Base-by-base conservation (phyloP, 2,113 vertebrate genomes). In the Malurus cyaneus region DNA sequence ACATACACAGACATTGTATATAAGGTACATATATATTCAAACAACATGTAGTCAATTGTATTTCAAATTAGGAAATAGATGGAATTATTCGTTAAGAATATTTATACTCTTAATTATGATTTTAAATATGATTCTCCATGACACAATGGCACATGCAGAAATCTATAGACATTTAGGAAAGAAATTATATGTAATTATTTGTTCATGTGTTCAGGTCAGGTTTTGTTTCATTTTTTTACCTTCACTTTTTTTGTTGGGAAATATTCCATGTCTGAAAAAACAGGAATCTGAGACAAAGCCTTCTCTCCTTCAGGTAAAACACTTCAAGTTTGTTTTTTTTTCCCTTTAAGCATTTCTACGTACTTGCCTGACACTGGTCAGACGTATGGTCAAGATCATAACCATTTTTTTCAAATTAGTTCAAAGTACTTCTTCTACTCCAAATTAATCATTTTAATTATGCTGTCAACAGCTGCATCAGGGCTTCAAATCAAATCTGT, bases 381-480 rank as follows among this genome's bases (percentile, higher is more conserved):
- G 42, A 76, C 54, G 62, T 60, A 91, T 65, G 94, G 93, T 92
- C 89, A 95, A 74, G 42, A 80, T 66, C 90, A 93, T 46, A 91
- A 72, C 50, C 74, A 95, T 92, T 82, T 93, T 93, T 96, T 97
- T 93, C 89, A 95, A 96, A 95, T 95, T 96, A 96, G 89, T 94
- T 88, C 94, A 95, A 96, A 97, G 90, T 93, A 95, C 50, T 93
- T 23, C 71, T 96, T 71, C 90, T 91, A 67, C 72, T 96, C 50
- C 80, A 96, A 95, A 98, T 97, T 95, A 98, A 98, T 98, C 94
- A 97, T 96, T 97, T 97, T 97, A 98, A 98, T 98, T 96, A 97
- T 92, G 88, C 91, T 97, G 96, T 97, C 97, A 98, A 96, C 94
- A 96, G 81, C 81, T 95, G 88, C 89, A 97, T 97, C 91, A 94